Evolutionary conservation across 2,888 invertebrate genomes (phyloP).

Genomic region (Idaea biselata): DNA sequence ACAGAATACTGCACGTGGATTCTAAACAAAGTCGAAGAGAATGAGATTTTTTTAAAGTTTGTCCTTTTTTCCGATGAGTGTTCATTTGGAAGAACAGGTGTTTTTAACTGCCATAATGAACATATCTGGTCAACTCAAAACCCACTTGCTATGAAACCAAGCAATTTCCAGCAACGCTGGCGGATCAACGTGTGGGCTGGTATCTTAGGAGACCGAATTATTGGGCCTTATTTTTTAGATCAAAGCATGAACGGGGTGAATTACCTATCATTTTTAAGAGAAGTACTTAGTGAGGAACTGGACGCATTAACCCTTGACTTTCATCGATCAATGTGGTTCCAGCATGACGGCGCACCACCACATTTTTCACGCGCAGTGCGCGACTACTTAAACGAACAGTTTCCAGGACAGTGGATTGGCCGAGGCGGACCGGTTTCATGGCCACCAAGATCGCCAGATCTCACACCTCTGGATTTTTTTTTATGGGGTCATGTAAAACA

Average conservation of each 20-base stretch:
- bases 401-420: slow-evolving; percentile 23
- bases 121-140: slow-evolving; percentile 4
- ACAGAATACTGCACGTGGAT: no score
- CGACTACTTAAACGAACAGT: slow-evolving; percentile 9
- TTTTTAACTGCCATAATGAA: no score
- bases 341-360: slow-evolving; percentile 3
- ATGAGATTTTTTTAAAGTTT: no score
- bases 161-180: background rate
- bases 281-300: background rate
- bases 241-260: slow-evolving; percentile 1
- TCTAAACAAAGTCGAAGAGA: no score
- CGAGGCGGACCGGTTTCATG: slow-evolving; percentile 13
- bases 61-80: no score
- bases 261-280: slow-evolving; percentile 2
- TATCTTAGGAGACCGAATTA: background rate
- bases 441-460: slow-evolving; percentile 15
- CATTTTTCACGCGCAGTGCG: slow-evolving; percentile 8
- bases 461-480: slow-evolving; percentile 15
- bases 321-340: background rate
- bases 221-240: slow-evolving; percentile 5
- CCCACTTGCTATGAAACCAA: background rate
- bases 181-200: slow-evolving; percentile 7
- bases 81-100: no score
- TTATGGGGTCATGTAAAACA: slow-evolving; percentile 8
- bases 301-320: background rate